Evolutionary conservation across 2,113 vertebrate genomes (phyloP), one percentile per base, ranked within the genome.

Genomic region (Sylvia atricapilla): DNA sequence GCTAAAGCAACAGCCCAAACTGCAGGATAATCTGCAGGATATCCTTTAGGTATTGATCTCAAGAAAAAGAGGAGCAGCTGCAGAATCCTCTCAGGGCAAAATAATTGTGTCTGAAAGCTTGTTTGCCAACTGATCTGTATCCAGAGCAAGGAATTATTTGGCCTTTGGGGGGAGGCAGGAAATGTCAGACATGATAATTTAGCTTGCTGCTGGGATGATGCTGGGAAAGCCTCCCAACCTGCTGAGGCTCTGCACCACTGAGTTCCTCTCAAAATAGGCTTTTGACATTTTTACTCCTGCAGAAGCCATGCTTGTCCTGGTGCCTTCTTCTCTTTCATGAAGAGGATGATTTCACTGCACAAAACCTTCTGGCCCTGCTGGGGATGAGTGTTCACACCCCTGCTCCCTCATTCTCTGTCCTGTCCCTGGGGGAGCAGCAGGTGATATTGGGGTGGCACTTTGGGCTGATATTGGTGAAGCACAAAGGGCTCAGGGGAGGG

Each of bases 21-120:
- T 88, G 90, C 4, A 33, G 87, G 94, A 76, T 91, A 88, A 96
- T 90, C 94, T 94, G 90, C 46, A 80, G 94, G 96, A 95, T 96
- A 94, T 85, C 88, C 96, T 94, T 52, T 64, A 73, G 94, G 87
- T 94, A 96, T 92, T 93, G 92, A 93, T 88, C 90, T 80, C 81
- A 19, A 82, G 90, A 39, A 87, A 94, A 91, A 94, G 94, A 94
- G 87, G 70, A 94, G 84, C 91, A 97, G 96, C 89, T 95, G 91
- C 93, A 87, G 95, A 85, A 89, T 91, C 81, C 95, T 97, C 84
- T 91, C 70, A 76, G 75, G 91, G 89, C 67, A 87, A 72, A 95
- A 95, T 91, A 85, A 96, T 78, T 77, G 62, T 31, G 90, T 90
- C 59, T 75, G 88, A 60, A 80, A 84, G 69, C 41, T 82, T 90